Percentiles rank a stretch among this genome's conserved stretches.
These are phyloP conservation scores for Leuctra nigra DNA, from an alignment of 2,888 invertebrate genomes.

Conservation along the genomic window DNA sequence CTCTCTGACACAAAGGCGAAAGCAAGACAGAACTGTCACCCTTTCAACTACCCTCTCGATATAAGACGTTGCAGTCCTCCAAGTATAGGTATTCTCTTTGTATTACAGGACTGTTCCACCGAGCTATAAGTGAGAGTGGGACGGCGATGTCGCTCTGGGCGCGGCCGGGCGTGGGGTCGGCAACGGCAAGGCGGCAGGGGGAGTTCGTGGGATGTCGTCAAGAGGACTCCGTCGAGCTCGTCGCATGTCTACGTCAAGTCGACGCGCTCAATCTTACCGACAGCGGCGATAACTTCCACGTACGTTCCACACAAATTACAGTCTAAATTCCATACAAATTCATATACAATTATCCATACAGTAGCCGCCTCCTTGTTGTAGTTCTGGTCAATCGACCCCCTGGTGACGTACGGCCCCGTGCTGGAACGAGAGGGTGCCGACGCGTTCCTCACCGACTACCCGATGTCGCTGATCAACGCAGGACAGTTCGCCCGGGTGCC, in stretches of 20 bases:
- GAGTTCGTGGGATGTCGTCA: conserved; percentile 40
- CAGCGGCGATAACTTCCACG: conserved; percentile 43
- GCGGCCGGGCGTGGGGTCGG: conserved; percentile 17
- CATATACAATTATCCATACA: no score
- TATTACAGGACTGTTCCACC: conserved; percentile 59
- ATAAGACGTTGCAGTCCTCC: no score
- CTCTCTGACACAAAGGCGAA: no score
- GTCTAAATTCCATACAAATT: no score
- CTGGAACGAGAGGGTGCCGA: conserved; percentile 39
- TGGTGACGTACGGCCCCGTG: conserved; percentile 43
- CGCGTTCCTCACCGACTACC: conserved; percentile 44
- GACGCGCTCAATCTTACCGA: conserved; percentile 39
- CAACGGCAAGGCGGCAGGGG: conserved; percentile 38
- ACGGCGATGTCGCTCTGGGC: conserved; percentile 59
- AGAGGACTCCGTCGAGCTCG: conserved; percentile 35
- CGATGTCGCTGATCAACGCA: conserved; percentile 38
- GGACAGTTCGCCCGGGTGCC: conserved; percentile 44
- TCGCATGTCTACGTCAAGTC: conserved; percentile 41
- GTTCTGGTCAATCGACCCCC: conserved; percentile 46
- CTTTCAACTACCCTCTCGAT: no score
- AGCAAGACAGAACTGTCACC: no score
- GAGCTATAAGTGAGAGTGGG: conserved; percentile 69
- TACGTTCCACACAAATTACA: conserved; percentile 28
- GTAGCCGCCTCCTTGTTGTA: conserved; percentile 32
- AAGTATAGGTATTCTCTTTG: no score